Evolutionary conservation across 2,888 invertebrate genomes (phyloP), one percentile per base, ranked within the genome.

Genomic region (Acanthococcus lagerstroemiae): DNA sequence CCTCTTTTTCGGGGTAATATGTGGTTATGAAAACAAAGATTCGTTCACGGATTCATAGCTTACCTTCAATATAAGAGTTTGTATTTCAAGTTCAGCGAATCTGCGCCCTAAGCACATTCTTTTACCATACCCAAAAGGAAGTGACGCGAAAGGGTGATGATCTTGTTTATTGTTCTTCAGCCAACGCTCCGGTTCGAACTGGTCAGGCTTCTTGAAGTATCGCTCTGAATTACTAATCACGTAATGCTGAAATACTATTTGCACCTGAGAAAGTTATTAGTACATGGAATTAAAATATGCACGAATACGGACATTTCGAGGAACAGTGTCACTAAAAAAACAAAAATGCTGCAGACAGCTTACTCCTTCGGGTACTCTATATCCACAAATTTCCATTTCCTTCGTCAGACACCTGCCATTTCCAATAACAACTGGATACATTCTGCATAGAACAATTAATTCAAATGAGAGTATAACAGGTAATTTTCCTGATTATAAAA

Each of bases 71-170:
- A 90, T 74, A 17, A 90, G 77, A 57, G 90, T 84, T 79, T 92
- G 90, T 76, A 93, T 88, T 79, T 94, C 93, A 68, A 93, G 80
- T 74, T 93, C 93, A 6, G 93, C 93, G 74, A 93, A 92, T 70
- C 93, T 79, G 66, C 90, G 79, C 0, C 93, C 93, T 65, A 91
- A 76, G 72, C 91, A 91, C 82, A 90, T 90, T 60, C 91, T 80
- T 1, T 89, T 87, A 0, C 91, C 91, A 71, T 87, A 84, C 0
- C 91, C 88, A 70, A 86, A 88, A 0, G 88, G 88, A 30, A 88
- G 75, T 0, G 86, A 84, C 0, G 87, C 85, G 74, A 85, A 88
- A 0, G 87, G 84, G 73, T 87, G 87, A 26, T 85, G 78, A 45
- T 69, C 67, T 46, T 67, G 57, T 27, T 68, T 68, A 54, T 67